Base-by-base conservation (phyloP, 2,113 vertebrate species). In the Nestor notabilis region DNA sequence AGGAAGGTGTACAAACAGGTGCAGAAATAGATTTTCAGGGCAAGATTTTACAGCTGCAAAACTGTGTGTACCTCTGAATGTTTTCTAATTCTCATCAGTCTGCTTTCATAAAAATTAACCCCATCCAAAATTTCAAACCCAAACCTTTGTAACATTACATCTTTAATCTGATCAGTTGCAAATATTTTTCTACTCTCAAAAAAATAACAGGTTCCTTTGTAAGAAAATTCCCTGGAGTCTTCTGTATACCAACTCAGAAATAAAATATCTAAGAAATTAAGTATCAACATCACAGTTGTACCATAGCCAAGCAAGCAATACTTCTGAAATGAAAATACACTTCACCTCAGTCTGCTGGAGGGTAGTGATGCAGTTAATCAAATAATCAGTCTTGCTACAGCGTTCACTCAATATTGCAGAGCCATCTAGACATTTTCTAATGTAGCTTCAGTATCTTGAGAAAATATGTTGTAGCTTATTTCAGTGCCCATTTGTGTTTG, bases 331-430 rank as follows among this genome's bases (percentile, higher is more conserved):
- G 29, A 55, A 87, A 89, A 68, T 68, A 39, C 58, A 60, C 33
- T 90, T 64, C 2, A 2, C 5, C 63, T 92, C 49, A 68, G 55
- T 52, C 52, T 24, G 0, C 78, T 90, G 83, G 23, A 75, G 31
- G 46, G 35, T 41, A 87, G 47, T 15, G 77, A 49, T 89, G 92
- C 87, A 75, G 72, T 90, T 91, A 96, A 97, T 93, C 79, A 83
- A 83, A 83, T 92, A 83, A 94, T 68, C 74, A 61, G 68, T 78
- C 15, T 56, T 21, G 72, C 74, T 91, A 31, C 35, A 13, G 39
- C 69, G 49, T 60, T 95, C 47, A 47, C 41, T 75, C 83, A 53
- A 15, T 72, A 60, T 43, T 92, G 52, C 52, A 87, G 71, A 89
- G n/a, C 50, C 64, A 81, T 63, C 53, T 50, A 92, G 74, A 81